Percentiles rank a stretch among this genome's conserved stretches.
Evolutionary conservation across 2,113 vertebrate species (phyloP).

Genomic region (Talpa occidentalis): DNA sequence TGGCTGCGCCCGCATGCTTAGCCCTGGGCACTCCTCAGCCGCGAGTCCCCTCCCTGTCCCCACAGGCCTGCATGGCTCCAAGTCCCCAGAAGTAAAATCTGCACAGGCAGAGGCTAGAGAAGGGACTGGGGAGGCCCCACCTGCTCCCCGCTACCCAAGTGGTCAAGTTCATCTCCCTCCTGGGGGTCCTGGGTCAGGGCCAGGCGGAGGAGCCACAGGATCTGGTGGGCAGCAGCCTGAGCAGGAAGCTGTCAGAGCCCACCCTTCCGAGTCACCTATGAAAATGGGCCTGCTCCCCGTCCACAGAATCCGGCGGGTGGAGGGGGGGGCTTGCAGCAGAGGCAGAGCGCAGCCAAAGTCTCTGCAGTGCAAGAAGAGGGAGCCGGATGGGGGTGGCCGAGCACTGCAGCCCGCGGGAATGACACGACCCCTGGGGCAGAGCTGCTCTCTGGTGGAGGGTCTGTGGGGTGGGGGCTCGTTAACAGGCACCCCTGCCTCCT

Average conservation of each 20-base stretch:
- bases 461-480: background rate
- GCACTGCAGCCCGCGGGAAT: fast-evolving
- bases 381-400: background rate
- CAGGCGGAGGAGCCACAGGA: background rate
- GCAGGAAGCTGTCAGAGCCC: background rate
- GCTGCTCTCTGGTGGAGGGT: background rate
- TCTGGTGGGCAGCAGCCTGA: background rate
- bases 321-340: background rate
- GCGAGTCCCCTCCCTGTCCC: too few species aligned
- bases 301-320: fast-evolving
- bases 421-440: fast-evolving
- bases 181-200: background rate
- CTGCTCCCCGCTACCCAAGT: too few species aligned
- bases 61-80: too few species aligned
- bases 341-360: background rate
- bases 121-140: background rate
- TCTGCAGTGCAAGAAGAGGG: background rate
- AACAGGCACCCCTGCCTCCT: background rate
- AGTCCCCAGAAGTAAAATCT: background rate
- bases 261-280: background rate
- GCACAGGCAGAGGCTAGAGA: background rate
- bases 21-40: background rate
- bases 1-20: fast-evolving
- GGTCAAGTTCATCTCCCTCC: background rate
- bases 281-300: too few species aligned